These are phyloP conservation scores for Harlomillsia oculata DNA, from an alignment of 1,140 invertebrate genomes.

Conservation along the genomic window DNA sequence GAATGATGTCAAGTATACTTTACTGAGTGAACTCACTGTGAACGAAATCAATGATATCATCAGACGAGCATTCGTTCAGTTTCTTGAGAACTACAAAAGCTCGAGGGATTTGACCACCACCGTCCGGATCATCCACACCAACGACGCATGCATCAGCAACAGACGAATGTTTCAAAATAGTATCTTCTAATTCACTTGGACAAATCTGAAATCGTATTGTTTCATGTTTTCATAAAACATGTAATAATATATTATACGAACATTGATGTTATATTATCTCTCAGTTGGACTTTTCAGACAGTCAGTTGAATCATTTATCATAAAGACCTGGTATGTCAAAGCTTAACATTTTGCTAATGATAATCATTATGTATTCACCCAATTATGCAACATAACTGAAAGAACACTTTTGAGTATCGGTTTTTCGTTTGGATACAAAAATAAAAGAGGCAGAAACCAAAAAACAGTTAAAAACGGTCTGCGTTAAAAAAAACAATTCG, in stretches of 20 bases:
- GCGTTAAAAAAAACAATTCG: no score
- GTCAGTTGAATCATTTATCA: no score
- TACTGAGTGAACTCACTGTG: neutral
- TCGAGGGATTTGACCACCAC: conserved; percentile 1
- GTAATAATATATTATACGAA: neutral
- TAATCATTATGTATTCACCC: no score
- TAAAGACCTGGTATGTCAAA: no score
- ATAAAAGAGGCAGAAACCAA: no score
- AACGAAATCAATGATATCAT: conserved; percentile 8
- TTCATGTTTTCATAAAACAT: no score
- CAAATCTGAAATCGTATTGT: conserved; percentile 12
- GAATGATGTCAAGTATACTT: no score
- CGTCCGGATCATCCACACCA: conserved; percentile 18
- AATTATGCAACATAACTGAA: no score
- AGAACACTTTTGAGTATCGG: no score
- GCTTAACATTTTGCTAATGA: no score
- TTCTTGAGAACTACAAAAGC: conserved; percentile 10
- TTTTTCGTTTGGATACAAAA: no score
- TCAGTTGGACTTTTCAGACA: neutral
- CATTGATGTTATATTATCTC: neutral
- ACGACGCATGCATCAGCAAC: conserved; percentile 43
- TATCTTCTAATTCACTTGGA: conserved; percentile 28
- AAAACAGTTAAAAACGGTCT: no score
- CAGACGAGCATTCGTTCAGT: neutral
- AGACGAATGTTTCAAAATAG: conserved; percentile 38